A percentile compares a stretch with the other conserved stretches of the same genome.
Evolutionary conservation across 2,888 invertebrate species (phyloP).

Genomic region (Cataglyphis cursor): DNA sequence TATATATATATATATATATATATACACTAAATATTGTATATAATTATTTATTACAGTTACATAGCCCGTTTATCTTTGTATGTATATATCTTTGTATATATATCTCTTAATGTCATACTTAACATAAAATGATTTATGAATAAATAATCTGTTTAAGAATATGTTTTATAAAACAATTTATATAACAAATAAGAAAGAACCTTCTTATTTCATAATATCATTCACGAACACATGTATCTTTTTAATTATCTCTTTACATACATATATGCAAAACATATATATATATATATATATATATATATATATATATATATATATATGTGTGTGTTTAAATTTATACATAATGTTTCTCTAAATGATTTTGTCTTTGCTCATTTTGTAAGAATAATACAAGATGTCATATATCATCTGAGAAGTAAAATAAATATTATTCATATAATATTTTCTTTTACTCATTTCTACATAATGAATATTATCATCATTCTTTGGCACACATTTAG

Average conservation of each 20-base stretch:
- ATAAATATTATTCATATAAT: constrained; percentile 39
- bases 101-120: not conserved
- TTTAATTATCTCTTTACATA: not conserved
- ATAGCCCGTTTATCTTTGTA: constrained; percentile 40
- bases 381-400: constrained; percentile 18
- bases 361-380: not conserved
- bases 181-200: not conserved
- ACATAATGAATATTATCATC: constrained; percentile 28
- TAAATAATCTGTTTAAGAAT: not conserved
- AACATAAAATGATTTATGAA: constrained; percentile 8
- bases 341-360: constrained; percentile 8
- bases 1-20: constrained; percentile 46
- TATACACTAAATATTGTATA: constrained; percentile 44
- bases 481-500: constrained; percentile 47
- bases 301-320: not conserved
- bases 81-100: constrained; percentile 23
- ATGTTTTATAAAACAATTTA: not conserved
- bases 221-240: not conserved
- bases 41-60: constrained; percentile 37
- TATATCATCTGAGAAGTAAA: constrained; percentile 18
- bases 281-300: not conserved
- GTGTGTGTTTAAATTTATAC: not conserved
- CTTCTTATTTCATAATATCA: constrained; percentile 2
- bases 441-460: constrained; percentile 18
- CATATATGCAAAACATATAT: not conserved